Base-by-base conservation (phyloP, 2,888 invertebrate species). In the Cryptocheilus praepositus region DNA sequence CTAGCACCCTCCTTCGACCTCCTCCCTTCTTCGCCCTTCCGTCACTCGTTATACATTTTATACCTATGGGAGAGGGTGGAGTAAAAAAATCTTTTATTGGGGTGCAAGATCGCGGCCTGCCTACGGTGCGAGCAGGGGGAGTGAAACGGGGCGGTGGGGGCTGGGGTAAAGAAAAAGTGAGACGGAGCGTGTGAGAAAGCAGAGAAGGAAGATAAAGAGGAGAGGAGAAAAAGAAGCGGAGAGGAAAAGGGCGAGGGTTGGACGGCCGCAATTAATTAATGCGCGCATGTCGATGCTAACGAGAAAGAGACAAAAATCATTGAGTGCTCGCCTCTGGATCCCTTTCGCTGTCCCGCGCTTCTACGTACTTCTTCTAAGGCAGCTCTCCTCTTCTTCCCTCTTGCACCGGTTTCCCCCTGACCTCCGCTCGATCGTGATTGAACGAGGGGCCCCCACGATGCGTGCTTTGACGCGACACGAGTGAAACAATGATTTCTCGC, bases 11-110 rank as follows among this genome's bases (percentile, higher is more conserved):
- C 36, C 36, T 36, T 36, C 36, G 36, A 36, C 57, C 57, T 21
- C 58, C 49, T 11, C 21, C 44, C 63, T 63, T 61, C 45, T 51
- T 22, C 57, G 55, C 64, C 64, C 61, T 52, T 64, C 68, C 65
- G 68, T 72, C 69, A 64, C 71, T 80, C 79, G 75, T 80, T 81
- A 81, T 75, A 81, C 74, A 75, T 79, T 81, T 81, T 71, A 74
- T 70, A 70, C 74, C 67, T 61, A 66, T 52, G 56, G 59, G 65
- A 43, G 8, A 49, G 45, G 65, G 53, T 25, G 58, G 64, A 56
- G 64, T 65, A 36, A 36, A 36, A 36, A 36, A 79, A 79, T 77
- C 65, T 74, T 76, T 71, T 74, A 78, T 78, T 74, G 70, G 74
- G 70, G 71, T 71, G 69, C 46, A 44, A 67, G 64, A 53, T 66